Base-by-base conservation (phyloP, 2,113 vertebrate species). In the Martes martes region DNA sequence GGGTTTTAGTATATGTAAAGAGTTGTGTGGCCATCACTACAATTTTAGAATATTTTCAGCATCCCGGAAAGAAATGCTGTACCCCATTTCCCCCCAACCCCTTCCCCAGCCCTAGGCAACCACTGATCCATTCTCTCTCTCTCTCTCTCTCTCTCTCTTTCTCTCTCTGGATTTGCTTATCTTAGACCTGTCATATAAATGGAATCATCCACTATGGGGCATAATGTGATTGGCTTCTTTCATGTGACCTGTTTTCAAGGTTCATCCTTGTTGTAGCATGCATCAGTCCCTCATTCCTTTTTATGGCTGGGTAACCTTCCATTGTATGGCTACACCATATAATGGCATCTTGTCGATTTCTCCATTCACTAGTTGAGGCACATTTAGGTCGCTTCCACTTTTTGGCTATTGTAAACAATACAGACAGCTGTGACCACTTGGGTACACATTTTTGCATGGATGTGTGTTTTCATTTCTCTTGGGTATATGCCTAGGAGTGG, bases 101-200 rank as follows among this genome's bases (percentile, higher is more conserved):
- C 23, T 36, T 95, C 10, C 39, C 63, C 26, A 94, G 39, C 79
- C 71, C 36, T 82, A 57, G 42, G 11, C 61, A 95, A 93, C 33
- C 24, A 92, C 55, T 36, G 83, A 90, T 89, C 24, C 39, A 71
- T 39, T 59, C 92, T 74, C 45, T 92, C 33, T 73, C 47, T 95
- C 55, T 88, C 92, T 74, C 39, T 92, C 33, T 73, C n/a, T 95
- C 61, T 88, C 92, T 92, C 33, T 73, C 47, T 95, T 92, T 74
- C 28, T 92, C 31, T 73, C 55, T 89, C 45, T 78, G 50, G 26
- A 87, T 90, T 90, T 95, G 88, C n/a, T 50, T 79, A 19, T 90
- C 94, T 88, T 95, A 50, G 14, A 63, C 71, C 57, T 90, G 28
- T 42, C 59, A 15, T 82, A 63, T 88, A 92, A 94, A 93, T 74